These are phyloP conservation scores for Erpetoichthys calabaricus DNA, from an alignment of 2,797 vertebrate species.

Conservation along the genomic window DNA sequence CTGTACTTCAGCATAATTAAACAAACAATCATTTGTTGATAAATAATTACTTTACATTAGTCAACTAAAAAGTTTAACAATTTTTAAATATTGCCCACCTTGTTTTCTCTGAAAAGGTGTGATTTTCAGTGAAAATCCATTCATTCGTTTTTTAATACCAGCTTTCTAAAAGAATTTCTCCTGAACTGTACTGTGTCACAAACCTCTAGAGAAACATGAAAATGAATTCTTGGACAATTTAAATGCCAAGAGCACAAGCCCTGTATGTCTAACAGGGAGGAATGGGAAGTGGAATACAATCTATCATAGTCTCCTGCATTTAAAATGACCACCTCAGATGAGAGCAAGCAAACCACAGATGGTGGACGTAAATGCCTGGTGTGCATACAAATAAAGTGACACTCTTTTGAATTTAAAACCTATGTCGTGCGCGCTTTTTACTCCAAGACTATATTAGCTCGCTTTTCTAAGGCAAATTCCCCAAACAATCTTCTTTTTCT, in stretches of 20 bases:
- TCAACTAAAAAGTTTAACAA: no score
- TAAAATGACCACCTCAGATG: slow-evolving; percentile 20
- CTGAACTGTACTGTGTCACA: slow-evolving; percentile 5
- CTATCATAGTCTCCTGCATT: slow-evolving; percentile 34
- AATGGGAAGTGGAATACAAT: slow-evolving; percentile 26
- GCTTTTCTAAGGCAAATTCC: slow-evolving; percentile 23
- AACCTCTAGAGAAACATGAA: slow-evolving; percentile 3
- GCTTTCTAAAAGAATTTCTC: not conserved
- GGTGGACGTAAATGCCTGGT: slow-evolving; percentile 18
- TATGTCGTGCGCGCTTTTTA: not conserved
- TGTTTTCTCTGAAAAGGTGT: no score
- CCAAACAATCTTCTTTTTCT: slow-evolving; percentile 5
- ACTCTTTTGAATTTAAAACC: slow-evolving; percentile 5
- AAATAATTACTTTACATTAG: no score
- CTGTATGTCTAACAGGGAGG: slow-evolving; percentile 21
- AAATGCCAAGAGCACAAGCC: slow-evolving; percentile 17
- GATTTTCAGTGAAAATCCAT: no score
- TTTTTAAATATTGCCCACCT: no score
- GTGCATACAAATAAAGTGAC: slow-evolving; percentile 22
- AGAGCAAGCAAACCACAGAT: slow-evolving; percentile 15
- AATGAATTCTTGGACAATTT: slow-evolving; percentile 14
- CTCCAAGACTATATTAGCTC: slow-evolving; percentile 23
- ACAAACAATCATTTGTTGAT: no score
- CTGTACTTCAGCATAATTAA: no score
- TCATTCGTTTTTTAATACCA: no score